Percentiles rank a stretch among this genome's conserved stretches.
Evolutionary conservation across 2,797 vertebrate genomes (phyloP).

Genomic region (Xiphophorus birchmanni): DNA sequence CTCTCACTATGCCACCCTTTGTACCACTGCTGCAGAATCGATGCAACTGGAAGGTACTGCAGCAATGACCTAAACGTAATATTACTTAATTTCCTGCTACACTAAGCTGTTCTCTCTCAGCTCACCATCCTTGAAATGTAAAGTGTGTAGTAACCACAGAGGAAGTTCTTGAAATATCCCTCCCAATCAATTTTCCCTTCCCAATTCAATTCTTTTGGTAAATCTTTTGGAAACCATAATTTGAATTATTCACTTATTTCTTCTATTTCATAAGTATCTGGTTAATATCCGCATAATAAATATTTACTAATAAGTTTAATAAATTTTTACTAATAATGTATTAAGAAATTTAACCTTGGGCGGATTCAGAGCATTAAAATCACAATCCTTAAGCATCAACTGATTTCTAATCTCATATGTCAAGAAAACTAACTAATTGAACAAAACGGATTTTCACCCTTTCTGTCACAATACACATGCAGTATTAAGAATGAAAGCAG

Average conservation of each 20-base stretch:
- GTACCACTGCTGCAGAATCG: not conserved
- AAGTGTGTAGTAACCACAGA: no score
- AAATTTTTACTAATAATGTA: no score
- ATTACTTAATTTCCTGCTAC: not conserved
- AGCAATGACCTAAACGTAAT: not conserved
- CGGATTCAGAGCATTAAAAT: not conserved
- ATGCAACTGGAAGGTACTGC: not conserved
- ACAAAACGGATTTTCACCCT: not conserved
- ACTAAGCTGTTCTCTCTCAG: not conserved
- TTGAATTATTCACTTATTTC: no score
- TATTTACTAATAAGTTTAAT: not conserved
- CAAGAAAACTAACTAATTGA: not conserved
- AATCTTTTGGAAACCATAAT: no score
- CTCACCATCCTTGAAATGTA: not conserved
- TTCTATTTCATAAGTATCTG: no score
- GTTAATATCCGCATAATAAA: no score
- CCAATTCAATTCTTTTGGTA: no score
- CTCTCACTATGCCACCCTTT: not conserved
- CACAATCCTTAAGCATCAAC: not conserved
- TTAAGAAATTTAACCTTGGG: not conserved
- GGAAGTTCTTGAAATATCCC: no score
- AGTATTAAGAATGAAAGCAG: not conserved
- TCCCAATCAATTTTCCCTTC: no score
- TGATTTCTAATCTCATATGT: not conserved
- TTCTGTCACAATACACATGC: not conserved